These are phyloP conservation scores for Sceliomorpha sp. DNA, from an alignment of 2,888 invertebrate species.

Conservation along the genomic window DNA sequence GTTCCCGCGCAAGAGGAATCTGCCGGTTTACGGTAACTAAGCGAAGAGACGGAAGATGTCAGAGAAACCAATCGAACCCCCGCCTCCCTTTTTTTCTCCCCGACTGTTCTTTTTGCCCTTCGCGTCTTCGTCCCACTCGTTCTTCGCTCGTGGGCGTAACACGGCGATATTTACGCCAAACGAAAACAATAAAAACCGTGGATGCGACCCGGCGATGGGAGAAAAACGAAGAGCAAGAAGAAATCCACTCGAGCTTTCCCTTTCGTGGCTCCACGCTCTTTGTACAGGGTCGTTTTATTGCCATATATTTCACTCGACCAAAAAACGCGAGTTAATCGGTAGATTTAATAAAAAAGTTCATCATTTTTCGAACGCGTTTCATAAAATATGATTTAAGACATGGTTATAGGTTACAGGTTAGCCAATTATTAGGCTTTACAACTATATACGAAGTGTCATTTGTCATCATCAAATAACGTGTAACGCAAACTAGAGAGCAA, in stretches of 20 bases:
- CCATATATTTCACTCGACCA: conserved; percentile 12
- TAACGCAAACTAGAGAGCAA: too few relatives aligned
- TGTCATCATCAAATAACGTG: too few relatives aligned
- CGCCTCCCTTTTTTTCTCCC: conserved; percentile 25
- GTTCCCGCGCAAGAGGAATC: conserved; percentile 56
- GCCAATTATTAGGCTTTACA: too few relatives aligned
- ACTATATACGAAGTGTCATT: too few relatives aligned
- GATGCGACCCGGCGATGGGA: conserved; percentile 3
- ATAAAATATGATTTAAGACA: conserved; percentile 1
- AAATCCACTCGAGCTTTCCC: conserved; percentile 23
- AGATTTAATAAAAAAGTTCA: conserved; percentile 17
- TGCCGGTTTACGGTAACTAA: conserved; percentile 51
- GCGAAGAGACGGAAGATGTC: conserved; percentile 46
- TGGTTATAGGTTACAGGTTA: too few relatives aligned
- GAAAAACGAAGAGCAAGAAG: conserved; percentile 11
- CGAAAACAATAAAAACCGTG: conserved; percentile 36
- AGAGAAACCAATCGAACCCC: conserved; percentile 56
- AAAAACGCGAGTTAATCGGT: not conserved
- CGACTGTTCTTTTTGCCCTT: conserved; percentile 21
- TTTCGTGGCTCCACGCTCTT: conserved; percentile 32
- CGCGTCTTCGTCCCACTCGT: conserved; percentile 22
- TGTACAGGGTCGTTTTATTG: conserved; percentile 33
- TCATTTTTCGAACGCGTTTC: not conserved
- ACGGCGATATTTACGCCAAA: conserved; percentile 49
- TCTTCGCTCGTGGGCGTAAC: conserved; percentile 37